These are phyloP conservation scores for Oscheius sp. DNA, from an alignment of 2,888 invertebrate genomes.

Conservation along the genomic window DNA sequence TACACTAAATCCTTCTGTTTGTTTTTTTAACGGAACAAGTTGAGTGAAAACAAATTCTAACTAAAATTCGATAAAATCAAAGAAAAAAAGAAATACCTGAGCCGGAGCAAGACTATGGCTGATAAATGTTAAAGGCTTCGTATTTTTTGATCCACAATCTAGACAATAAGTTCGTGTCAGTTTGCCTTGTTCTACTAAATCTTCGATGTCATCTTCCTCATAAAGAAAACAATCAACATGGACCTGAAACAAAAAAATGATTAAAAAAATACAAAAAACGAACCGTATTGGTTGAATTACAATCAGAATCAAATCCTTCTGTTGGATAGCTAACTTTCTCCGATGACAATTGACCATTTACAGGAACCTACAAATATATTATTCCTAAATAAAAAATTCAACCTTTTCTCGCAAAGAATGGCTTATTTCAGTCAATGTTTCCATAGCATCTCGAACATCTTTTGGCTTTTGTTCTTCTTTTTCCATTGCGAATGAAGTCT, in stretches of 20 bases:
- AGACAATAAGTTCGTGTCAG: slow-evolving; percentile 77
- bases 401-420: slow-evolving; percentile 25
- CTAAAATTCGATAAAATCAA: slow-evolving; percentile 35
- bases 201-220: slow-evolving; percentile 79
- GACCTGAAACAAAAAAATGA: slow-evolving; percentile 68
- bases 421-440: slow-evolving; percentile 14
- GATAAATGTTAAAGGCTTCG: slow-evolving; percentile 74
- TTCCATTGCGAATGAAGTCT: slow-evolving; percentile 22
- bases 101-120: slow-evolving; percentile 61
- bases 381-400: neutral
- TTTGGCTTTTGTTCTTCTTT: slow-evolving; percentile 26
- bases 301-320: slow-evolving; percentile 56
- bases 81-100: slow-evolving; percentile 40
- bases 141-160: slow-evolving; percentile 77
- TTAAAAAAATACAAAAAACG: slow-evolving; percentile 12
- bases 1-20: slow-evolving; percentile 70
- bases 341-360: slow-evolving; percentile 14
- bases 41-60: slow-evolving; percentile 79
- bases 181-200: slow-evolving; percentile 77
- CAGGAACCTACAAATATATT: slow-evolving; percentile 16
- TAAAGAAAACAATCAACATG: slow-evolving; percentile 83
- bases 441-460: slow-evolving; percentile 20
- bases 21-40: slow-evolving; percentile 76
- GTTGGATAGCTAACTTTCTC: slow-evolving; percentile 40
- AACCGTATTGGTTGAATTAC: slow-evolving; percentile 53